Evolutionary conservation across 2,797 vertebrate species (phyloP).

Genomic region (Hemibagrus guttatus): DNA sequence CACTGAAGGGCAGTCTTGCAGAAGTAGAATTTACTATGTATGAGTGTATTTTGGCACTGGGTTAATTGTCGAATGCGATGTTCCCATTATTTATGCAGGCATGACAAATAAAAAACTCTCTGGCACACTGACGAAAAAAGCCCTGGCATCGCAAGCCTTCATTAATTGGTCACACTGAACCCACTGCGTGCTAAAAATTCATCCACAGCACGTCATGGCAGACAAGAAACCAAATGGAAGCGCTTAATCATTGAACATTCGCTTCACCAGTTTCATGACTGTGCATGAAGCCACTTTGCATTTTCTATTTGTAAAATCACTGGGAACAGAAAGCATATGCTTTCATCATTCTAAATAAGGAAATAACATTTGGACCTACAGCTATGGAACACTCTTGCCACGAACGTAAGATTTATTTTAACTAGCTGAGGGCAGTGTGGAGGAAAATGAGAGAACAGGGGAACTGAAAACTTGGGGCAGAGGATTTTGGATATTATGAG

Average conservation of each 20-base stretch:
- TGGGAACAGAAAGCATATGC: slow-evolving; percentile 43
- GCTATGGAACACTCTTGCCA: slow-evolving; percentile 29
- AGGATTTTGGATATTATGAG: background rate
- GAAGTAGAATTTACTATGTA: slow-evolving; percentile 59
- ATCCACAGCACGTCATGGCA: slow-evolving; percentile 55
- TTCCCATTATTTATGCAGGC: slow-evolving; percentile 63
- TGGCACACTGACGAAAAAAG: slow-evolving; percentile 51
- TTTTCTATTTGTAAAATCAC: slow-evolving; percentile 47
- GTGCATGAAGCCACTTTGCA: slow-evolving; percentile 40
- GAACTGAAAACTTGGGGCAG: background rate
- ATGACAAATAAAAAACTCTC: slow-evolving; percentile 58
- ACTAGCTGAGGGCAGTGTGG: slow-evolving; percentile 6
- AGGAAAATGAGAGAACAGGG: background rate
- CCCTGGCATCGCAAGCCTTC: slow-evolving; percentile 55
- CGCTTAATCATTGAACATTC: slow-evolving; percentile 55
- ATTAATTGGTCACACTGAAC: slow-evolving; percentile 60
- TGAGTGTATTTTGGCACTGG: slow-evolving; percentile 58
- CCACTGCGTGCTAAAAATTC: slow-evolving; percentile 56
- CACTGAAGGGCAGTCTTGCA: slow-evolving; percentile 36
- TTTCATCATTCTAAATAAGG: slow-evolving; percentile 34
- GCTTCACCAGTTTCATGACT: slow-evolving; percentile 52
- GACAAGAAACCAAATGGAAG: slow-evolving; percentile 54
- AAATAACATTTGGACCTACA: slow-evolving; percentile 28
- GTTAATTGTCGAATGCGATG: slow-evolving; percentile 59
- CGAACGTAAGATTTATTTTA: slow-evolving; percentile 37